A percentile compares a stretch with the other conserved stretches of the same genome.
These are phyloP conservation scores for Theocolax elegans DNA, from an alignment of 1,140 invertebrate species.

Conservation along the genomic window DNA sequence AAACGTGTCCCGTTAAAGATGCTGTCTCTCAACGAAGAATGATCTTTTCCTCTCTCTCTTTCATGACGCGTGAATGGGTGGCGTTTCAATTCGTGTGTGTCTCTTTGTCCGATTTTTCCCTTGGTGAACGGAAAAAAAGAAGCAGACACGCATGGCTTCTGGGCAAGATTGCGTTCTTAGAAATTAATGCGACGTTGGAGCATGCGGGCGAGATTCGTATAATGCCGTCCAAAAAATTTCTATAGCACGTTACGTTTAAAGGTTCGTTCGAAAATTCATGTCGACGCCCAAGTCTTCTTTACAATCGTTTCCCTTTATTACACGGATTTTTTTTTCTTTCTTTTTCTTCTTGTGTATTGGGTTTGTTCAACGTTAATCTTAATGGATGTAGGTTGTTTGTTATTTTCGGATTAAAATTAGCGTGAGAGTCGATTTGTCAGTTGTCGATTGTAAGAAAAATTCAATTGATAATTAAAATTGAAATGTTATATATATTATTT, in stretches of 20 bases:
- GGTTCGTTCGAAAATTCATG: slow-evolving; percentile 61
- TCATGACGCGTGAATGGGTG: background rate
- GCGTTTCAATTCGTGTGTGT: background rate
- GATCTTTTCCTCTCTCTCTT: background rate
- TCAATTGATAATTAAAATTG: no score
- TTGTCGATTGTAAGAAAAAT: no score
- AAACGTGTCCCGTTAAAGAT: no score
- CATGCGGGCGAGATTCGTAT: slow-evolving; percentile 42
- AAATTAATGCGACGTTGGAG: slow-evolving; percentile 57
- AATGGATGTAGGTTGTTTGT: no score
- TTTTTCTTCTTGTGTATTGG: slow-evolving; percentile 38
- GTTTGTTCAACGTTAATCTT: no score
- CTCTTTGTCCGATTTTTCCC: background rate
- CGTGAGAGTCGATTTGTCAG: no score
- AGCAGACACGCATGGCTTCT: slow-evolving; percentile 28
- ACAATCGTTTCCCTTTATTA: background rate
- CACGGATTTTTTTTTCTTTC: background rate
- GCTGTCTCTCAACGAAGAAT: no score
- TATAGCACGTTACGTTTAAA: slow-evolving; percentile 56
- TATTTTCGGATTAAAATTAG: no score
- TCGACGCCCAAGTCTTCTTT: slow-evolving; percentile 5
- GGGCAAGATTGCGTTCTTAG: slow-evolving; percentile 54
- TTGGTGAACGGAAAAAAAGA: no score
- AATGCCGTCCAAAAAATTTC: slow-evolving; percentile 50
- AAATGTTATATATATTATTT: no score